Percentiles rank a stretch among this genome's conserved stretches.
These are phyloP conservation scores for Phenganax subtilis DNA, from an alignment of 92 coral and sea anemone species.

Conservation along the genomic window DNA sequence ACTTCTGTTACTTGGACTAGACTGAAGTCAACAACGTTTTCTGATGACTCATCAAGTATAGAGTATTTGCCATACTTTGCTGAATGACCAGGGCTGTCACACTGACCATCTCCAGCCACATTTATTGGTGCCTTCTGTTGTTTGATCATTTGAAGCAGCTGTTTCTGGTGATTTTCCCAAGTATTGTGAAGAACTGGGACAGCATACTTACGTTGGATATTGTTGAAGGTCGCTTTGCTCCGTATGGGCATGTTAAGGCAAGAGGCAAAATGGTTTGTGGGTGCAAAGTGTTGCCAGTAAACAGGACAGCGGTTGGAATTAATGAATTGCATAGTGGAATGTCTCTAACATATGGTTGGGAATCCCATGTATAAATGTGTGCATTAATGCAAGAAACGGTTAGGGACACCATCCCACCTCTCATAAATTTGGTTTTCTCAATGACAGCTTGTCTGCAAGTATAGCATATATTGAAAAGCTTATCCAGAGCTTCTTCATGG, in stretches of 20 bases:
- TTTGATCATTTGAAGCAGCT: neutral
- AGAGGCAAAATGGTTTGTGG: conserved; percentile 34
- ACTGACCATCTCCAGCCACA: conserved; percentile 5
- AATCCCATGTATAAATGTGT: conserved; percentile 48
- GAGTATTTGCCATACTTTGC: conserved; percentile 18
- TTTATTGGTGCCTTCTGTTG: neutral
- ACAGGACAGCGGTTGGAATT: conserved; percentile 49
- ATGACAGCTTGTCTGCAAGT: neutral
- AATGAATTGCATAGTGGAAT: conserved; percentile 52
- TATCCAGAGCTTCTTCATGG: neutral
- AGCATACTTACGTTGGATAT: neutral
- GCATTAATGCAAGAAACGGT: conserved; percentile 42
- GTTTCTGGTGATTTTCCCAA: neutral
- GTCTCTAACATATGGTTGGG: conserved; percentile 53
- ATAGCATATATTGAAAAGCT: neutral
- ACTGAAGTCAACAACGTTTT: neutral
- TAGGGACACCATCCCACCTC: conserved; percentile 46
- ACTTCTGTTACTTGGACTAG: conserved; percentile 15
- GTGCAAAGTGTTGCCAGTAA: conserved; percentile 62
- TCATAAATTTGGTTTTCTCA: neutral
- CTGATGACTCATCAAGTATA: conserved; percentile 1
- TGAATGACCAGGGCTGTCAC: conserved; percentile 27
- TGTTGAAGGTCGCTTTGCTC: neutral
- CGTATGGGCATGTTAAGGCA: conserved; percentile 7
- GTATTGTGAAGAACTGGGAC: neutral